phyloP scores from a whole-genome alignment of 2,888 invertebrate genomes.

The Drosophila quinaria region DNA sequence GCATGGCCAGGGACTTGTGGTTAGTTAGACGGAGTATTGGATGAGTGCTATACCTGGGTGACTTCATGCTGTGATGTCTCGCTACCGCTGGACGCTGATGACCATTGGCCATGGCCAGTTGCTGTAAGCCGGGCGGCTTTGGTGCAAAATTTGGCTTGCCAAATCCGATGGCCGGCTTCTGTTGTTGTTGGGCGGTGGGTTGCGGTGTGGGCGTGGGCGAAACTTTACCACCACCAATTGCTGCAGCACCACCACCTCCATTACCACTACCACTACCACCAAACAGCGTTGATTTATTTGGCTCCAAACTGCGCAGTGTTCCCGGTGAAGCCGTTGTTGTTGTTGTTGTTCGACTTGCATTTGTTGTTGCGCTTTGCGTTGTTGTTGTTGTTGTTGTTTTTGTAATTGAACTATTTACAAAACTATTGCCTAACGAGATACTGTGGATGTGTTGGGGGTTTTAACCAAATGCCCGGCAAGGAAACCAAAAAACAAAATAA shows the following conservation, averaged over 20 bases:
- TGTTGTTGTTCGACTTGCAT: slow-evolving; percentile 30
- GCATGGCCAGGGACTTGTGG: slow-evolving; percentile 25
- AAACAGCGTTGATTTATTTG: slow-evolving; percentile 85
- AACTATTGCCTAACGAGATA: slow-evolving; percentile 85
- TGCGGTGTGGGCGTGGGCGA: slow-evolving; percentile 41
- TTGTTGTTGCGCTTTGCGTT: slow-evolving; percentile 53
- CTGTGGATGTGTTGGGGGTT: slow-evolving; percentile 69
- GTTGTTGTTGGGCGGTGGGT: slow-evolving; percentile 34
- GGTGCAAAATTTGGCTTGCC: slow-evolving; percentile 95
- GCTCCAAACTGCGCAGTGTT: slow-evolving; percentile 77
- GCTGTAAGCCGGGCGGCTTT: slow-evolving; percentile 90
- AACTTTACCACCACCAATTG: slow-evolving; percentile 45
- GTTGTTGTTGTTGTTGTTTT: slow-evolving; percentile 65
- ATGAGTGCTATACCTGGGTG: slow-evolving; percentile 88
- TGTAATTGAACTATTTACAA: slow-evolving; percentile 84
- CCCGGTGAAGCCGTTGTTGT: slow-evolving; percentile 57
- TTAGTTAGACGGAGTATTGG: slow-evolving; percentile 20
- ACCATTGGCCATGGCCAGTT: slow-evolving; percentile 84
- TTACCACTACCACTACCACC: slow-evolving; percentile 64
- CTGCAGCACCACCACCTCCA: slow-evolving; percentile 25
- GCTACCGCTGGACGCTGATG: slow-evolving; percentile 87
- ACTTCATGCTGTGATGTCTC: slow-evolving; percentile 94
- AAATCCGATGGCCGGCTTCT: slow-evolving; percentile 86
- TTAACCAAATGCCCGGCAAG: slow-evolving; percentile 65
- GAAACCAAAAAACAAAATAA: slow-evolving; percentile 59